Percentiles rank a stretch among this genome's conserved stretches.
Evolutionary conservation across 2,888 invertebrate species (phyloP).

Genomic region (Eurois occulta): DNA sequence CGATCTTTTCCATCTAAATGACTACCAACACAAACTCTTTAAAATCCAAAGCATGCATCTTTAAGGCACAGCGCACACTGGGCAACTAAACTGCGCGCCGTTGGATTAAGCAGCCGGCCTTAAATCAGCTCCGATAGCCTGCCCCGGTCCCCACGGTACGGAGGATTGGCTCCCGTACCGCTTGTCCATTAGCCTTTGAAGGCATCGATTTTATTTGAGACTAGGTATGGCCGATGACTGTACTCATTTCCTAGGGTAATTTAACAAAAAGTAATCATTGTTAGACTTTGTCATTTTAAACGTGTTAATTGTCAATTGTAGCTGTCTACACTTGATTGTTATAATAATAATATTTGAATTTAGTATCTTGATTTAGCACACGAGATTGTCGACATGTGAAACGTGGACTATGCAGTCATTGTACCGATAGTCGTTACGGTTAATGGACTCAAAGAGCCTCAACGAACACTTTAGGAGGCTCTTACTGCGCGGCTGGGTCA

Average conservation of each 20-base stretch:
- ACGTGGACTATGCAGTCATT: no score
- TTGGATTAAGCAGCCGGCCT: conserved; percentile 37
- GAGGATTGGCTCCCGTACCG: conserved; percentile 8
- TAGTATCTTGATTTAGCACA: no score
- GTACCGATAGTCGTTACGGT: no score
- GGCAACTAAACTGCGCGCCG: conserved; percentile 3
- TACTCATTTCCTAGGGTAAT: background rate
- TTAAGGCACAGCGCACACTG: conserved; percentile 1
- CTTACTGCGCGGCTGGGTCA: no score
- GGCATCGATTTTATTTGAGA: conserved; percentile 36
- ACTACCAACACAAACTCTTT: background rate
- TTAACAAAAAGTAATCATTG: background rate
- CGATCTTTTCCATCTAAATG: background rate
- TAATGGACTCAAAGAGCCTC: no score
- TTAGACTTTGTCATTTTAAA: background rate
- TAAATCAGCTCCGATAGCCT: conserved; percentile 50
- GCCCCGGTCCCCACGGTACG: conserved; percentile 32
- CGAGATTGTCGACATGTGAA: no score
- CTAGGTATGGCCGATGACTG: background rate
- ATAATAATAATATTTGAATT: no score
- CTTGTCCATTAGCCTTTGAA: conserved; percentile 42
- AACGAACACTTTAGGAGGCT: no score
- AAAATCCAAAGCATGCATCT: conserved; percentile 14
- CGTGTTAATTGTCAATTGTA: background rate
- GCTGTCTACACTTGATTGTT: no score